A percentile compares a stretch with the other conserved stretches of the same genome.
These are phyloP conservation scores for Tyria jacobaeae DNA, from an alignment of 2,888 invertebrate species.

Conservation along the genomic window DNA sequence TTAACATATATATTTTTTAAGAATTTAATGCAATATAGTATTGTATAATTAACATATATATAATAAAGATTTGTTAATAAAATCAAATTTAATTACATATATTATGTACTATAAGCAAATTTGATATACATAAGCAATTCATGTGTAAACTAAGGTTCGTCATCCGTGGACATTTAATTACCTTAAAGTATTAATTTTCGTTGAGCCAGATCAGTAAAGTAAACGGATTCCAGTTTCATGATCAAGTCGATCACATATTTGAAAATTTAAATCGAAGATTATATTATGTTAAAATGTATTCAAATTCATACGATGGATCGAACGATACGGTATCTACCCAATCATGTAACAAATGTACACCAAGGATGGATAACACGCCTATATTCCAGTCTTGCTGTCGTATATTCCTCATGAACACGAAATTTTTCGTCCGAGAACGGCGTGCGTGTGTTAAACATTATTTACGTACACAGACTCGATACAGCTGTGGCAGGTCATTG, in stretches of 20 bases:
- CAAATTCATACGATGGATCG: conserved; percentile 20
- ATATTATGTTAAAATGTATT: conserved; percentile 24
- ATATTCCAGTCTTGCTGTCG: conserved; percentile 18
- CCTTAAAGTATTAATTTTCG: conserved; percentile 10
- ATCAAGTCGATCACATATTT: conserved; percentile 7
- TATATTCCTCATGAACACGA: conserved; percentile 30
- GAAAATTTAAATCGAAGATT: conserved; percentile 25
- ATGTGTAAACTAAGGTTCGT: neutral
- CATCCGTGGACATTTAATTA: neutral
- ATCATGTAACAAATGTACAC: conserved; percentile 3
- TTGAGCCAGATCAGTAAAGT: conserved; percentile 17
- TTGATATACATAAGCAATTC: no score
- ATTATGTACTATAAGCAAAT: no score
- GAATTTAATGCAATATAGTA: no score
- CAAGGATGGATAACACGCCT: neutral
- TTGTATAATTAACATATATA: no score
- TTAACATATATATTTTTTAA: no score
- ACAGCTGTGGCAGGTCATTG: conserved; percentile 81
- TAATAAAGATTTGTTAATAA: no score
- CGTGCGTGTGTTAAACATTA: conserved; percentile 61
- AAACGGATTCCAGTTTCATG: conserved; percentile 23
- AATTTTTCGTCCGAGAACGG: conserved; percentile 41
- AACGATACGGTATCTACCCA: conserved; percentile 6
- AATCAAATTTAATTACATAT: no score
- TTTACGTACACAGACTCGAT: conserved; percentile 63